A percentile compares a stretch with the other conserved stretches of the same genome.
These are phyloP conservation scores for Tetheella fluctuosa DNA, from an alignment of 2,888 invertebrate genomes.

Conservation along the genomic window DNA sequence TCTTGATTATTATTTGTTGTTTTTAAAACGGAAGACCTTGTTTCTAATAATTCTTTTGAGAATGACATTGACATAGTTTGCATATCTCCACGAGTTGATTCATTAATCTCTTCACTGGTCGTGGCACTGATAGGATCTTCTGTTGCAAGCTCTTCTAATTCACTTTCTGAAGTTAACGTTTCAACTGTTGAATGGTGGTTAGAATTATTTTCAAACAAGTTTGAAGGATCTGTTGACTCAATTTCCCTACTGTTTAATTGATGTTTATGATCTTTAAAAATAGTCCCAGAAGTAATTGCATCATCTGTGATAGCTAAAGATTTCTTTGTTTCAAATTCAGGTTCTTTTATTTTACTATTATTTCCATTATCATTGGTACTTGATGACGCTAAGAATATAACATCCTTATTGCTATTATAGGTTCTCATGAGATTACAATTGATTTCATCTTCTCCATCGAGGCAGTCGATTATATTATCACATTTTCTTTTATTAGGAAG, in stretches of 20 bases:
- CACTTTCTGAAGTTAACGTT: slow-evolving; percentile 39
- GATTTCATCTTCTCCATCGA: slow-evolving; percentile 92
- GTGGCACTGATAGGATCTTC: slow-evolving; percentile 34
- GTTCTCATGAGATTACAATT: slow-evolving; percentile 79
- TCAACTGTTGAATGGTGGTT: slow-evolving; percentile 52
- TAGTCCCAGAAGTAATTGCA: background rate
- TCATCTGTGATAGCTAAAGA: background rate
- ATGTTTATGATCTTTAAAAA: background rate
- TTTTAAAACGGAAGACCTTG: slow-evolving; percentile 47
- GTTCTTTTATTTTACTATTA: slow-evolving; percentile 11
- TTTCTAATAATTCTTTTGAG: slow-evolving; percentile 40
- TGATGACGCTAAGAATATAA: slow-evolving; percentile 23
- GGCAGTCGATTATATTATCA: slow-evolving; percentile 89
- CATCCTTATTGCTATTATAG: slow-evolving; percentile 12
- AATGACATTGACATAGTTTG: slow-evolving; percentile 37
- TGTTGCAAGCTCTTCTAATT: slow-evolving; percentile 43
- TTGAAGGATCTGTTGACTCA: background rate
- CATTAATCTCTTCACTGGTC: slow-evolving; percentile 26
- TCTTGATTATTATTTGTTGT: slow-evolving; percentile 11
- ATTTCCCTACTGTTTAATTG: slow-evolving; percentile 2
- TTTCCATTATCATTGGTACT: slow-evolving; percentile 12
- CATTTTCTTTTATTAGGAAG: slow-evolving; percentile 87
- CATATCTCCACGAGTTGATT: slow-evolving; percentile 35
- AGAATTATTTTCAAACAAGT: slow-evolving; percentile 26
- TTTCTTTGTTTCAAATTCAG: background rate